A percentile compares a stretch with the other conserved stretches of the same genome.
phyloP scores from a whole-genome alignment of 92 coral and sea anemone genomes.

The Pocillopora grandis region DNA sequence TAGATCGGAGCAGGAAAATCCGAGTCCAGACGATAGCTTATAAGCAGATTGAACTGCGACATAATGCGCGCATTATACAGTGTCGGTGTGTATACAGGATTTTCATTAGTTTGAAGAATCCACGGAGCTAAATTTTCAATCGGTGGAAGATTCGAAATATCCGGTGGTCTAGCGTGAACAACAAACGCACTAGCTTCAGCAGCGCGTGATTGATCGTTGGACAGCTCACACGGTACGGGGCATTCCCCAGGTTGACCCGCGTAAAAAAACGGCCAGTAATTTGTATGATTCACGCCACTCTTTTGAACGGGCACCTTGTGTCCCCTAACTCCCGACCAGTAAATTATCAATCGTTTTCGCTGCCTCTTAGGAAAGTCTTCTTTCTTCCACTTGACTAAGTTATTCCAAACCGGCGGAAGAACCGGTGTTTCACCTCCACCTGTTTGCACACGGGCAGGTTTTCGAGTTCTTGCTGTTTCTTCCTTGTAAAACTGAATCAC shows the following conservation, averaged over 20 bases:
- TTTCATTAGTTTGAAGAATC: slow-evolving; percentile 95
- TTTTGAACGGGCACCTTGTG: slow-evolving; percentile 84
- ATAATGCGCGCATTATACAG: slow-evolving; percentile 62
- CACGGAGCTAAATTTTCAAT: slow-evolving; percentile 86
- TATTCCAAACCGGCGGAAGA: neutral
- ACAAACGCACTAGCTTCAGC: slow-evolving; percentile 92
- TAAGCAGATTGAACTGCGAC: slow-evolving; percentile 83
- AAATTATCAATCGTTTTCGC: slow-evolving; percentile 67
- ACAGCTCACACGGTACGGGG: slow-evolving; percentile 88
- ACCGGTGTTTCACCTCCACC: slow-evolving; percentile 31
- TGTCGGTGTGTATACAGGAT: slow-evolving; percentile 88
- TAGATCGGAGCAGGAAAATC: slow-evolving; percentile 96
- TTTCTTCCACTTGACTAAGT: slow-evolving; percentile 35
- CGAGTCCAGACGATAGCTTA: slow-evolving; percentile 88
- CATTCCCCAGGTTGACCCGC: slow-evolving; percentile 85
- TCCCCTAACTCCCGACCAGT: slow-evolving; percentile 88
- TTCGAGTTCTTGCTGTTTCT: slow-evolving; percentile 30
- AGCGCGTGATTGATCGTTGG: slow-evolving; percentile 77
- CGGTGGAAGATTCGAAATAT: slow-evolving; percentile 89
- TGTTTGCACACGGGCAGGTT: slow-evolving; percentile 44
- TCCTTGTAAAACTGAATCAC: slow-evolving; percentile 77
- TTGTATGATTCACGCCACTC: slow-evolving; percentile 76
- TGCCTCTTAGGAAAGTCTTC: slow-evolving; percentile 60
- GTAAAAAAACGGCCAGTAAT: slow-evolving; percentile 98
- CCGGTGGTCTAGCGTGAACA: slow-evolving; percentile 88